A percentile compares a stretch with the other conserved stretches of the same genome.
These are phyloP conservation scores for Lasioglossum morio DNA, from an alignment of 2,888 invertebrate genomes.

Conservation along the genomic window DNA sequence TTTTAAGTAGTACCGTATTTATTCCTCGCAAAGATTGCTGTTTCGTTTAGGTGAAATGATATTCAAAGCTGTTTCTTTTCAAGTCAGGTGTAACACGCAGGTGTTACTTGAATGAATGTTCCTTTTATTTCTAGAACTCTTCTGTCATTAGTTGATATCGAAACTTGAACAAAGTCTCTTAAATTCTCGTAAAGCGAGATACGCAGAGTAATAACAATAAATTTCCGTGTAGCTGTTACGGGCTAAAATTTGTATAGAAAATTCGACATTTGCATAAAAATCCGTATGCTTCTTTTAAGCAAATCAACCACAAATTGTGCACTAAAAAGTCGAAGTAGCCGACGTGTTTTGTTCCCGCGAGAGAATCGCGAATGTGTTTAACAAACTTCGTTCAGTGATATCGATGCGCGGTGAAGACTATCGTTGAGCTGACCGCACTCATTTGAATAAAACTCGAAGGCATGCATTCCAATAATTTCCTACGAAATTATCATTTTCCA, in stretches of 20 bases:
- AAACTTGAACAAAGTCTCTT: no score
- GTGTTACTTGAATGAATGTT: not conserved
- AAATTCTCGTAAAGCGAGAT: not conserved
- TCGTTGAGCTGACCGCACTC: not conserved
- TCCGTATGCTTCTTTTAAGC: not conserved
- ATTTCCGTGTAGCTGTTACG: not conserved
- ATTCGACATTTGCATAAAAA: not conserved
- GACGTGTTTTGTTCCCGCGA: not conserved
- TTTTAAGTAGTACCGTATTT: not conserved
- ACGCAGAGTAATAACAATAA: not conserved
- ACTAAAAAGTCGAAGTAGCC: not conserved
- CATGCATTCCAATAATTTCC: not conserved
- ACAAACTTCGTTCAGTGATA: not conserved
- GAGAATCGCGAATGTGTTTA: not conserved
- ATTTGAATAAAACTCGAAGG: not conserved
- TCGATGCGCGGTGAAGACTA: not conserved
- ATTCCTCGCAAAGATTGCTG: not conserved
- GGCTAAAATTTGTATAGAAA: not conserved
- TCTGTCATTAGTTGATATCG: no score
- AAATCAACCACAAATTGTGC: not conserved
- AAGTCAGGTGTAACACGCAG: not conserved
- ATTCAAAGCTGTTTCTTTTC: not conserved
- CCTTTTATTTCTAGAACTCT: no score
- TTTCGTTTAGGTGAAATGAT: not conserved
- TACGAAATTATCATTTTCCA: not conserved